Conservation (phyloP, 2,888 invertebrate species). For the Ornithoptera priamus region DNA sequence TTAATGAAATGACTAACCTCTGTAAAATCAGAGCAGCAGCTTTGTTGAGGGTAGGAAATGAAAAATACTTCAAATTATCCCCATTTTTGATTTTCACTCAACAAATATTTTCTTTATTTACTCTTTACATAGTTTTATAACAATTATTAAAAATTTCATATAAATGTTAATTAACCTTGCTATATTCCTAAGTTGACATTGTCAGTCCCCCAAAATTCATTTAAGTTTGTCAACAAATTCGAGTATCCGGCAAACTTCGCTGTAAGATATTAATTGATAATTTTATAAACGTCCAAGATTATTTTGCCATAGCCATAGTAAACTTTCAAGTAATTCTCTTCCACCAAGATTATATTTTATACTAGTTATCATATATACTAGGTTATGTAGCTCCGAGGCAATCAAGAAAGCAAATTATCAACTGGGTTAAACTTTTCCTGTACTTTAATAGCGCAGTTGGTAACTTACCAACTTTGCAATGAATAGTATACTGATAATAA, state of each 20-base stretch:
- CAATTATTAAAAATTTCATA: not conserved
- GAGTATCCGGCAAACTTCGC: constrained; percentile 8
- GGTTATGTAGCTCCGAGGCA: not conserved
- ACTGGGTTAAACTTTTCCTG: not conserved
- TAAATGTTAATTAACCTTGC: not conserved
- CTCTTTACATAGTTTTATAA: no score
- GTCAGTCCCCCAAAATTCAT: constrained; percentile 8
- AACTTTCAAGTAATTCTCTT: not conserved
- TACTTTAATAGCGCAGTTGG: not conserved
- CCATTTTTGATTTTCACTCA: no score
- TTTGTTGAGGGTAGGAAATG: no score
- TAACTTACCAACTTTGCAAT: not conserved
- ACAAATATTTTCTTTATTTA: no score
- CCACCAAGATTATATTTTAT: not conserved
- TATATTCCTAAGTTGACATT: not conserved
- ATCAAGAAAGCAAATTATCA: not conserved
- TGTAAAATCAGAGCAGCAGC: no score
- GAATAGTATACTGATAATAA: not conserved
- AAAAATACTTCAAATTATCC: no score
- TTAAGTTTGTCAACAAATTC: constrained; percentile 13
- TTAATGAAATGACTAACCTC: no score
- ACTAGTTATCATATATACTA: not conserved
- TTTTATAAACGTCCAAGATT: not conserved
- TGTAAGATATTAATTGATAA: constrained; percentile 81
- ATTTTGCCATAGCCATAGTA: not conserved